phyloP scores from a whole-genome alignment of 2,888 invertebrate genomes.

The Osmoderma eremita region DNA sequence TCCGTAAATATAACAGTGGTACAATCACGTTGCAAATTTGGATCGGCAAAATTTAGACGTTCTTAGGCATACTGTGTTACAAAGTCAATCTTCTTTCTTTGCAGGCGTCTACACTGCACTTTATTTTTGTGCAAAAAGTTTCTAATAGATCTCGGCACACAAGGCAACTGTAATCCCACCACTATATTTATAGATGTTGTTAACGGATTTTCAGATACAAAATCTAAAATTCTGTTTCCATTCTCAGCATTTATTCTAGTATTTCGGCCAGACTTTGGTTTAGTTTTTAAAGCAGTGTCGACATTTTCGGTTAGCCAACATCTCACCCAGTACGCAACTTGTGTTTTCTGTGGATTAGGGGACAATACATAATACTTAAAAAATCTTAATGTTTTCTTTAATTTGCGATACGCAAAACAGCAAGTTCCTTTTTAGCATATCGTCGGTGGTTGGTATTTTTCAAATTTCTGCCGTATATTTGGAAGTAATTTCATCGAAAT shows the following conservation, averaged over 20 bases:
- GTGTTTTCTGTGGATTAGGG: not conserved
- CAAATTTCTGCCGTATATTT: too few relatives aligned
- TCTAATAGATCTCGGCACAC: too few relatives aligned
- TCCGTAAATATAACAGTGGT: slow-evolving; percentile 15
- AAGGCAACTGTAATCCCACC: too few relatives aligned
- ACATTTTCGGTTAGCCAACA: not conserved
- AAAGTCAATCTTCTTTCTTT: not conserved
- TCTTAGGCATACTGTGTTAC: too few relatives aligned
- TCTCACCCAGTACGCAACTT: not conserved
- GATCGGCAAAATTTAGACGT: not conserved
- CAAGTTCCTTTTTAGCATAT: too few relatives aligned
- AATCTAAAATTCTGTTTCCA: not conserved
- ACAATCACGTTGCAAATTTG: not conserved
- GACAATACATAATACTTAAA: too few relatives aligned
- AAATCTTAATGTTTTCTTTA: too few relatives aligned
- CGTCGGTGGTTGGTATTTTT: too few relatives aligned
- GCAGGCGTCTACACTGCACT: slow-evolving; percentile 2
- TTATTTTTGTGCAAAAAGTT: too few relatives aligned
- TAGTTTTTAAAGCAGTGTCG: not conserved
- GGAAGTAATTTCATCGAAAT: too few relatives aligned
- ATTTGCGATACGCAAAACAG: too few relatives aligned
- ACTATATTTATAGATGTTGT: not conserved
- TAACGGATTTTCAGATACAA: not conserved
- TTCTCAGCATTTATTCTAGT: not conserved
- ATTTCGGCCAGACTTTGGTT: not conserved